Percentiles rank a stretch among this genome's conserved stretches.
phyloP scores from a whole-genome alignment of 37 sponge, comb jelly and placozoan genomes.

The Mnemiopsis leidyi region DNA sequence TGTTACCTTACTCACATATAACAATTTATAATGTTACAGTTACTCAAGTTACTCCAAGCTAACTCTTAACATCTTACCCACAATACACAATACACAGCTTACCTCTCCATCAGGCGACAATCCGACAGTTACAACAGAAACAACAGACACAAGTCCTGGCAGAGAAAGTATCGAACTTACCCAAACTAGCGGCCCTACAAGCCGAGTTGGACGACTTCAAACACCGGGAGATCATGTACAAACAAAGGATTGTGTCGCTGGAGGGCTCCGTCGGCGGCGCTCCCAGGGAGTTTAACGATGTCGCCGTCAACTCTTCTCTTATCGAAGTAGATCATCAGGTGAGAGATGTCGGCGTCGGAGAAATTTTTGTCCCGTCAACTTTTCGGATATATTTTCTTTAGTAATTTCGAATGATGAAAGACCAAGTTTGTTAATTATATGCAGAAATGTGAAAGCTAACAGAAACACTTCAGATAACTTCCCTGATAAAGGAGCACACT shows the following conservation, averaged over 20 bases:
- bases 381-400: too few species aligned
- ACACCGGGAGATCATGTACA: background rate
- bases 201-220: background rate
- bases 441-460: too few species aligned
- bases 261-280: background rate
- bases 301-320: slow-evolving; percentile 34
- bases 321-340: slow-evolving; percentile 28
- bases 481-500: slow-evolving; percentile 20
- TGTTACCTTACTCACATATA: too few species aligned
- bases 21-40: too few species aligned
- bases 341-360: too few species aligned
- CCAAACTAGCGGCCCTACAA: slow-evolving; percentile 6
- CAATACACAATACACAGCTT: too few species aligned
- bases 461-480: slow-evolving; percentile 13
- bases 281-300: slow-evolving; percentile 27
- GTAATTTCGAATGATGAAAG: background rate
- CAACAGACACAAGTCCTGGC: background rate
- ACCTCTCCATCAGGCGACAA: slow-evolving; percentile 59
- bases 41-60: too few species aligned
- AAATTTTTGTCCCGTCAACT: too few species aligned
- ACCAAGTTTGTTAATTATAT: too few species aligned
- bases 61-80: too few species aligned
- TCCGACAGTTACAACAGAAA: slow-evolving; percentile 43
- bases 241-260: background rate
- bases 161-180: background rate